A percentile compares a stretch with the other conserved stretches of the same genome.
These are phyloP conservation scores for Latrodectus elegans DNA, from an alignment of 2,888 invertebrate species.

Conservation along the genomic window DNA sequence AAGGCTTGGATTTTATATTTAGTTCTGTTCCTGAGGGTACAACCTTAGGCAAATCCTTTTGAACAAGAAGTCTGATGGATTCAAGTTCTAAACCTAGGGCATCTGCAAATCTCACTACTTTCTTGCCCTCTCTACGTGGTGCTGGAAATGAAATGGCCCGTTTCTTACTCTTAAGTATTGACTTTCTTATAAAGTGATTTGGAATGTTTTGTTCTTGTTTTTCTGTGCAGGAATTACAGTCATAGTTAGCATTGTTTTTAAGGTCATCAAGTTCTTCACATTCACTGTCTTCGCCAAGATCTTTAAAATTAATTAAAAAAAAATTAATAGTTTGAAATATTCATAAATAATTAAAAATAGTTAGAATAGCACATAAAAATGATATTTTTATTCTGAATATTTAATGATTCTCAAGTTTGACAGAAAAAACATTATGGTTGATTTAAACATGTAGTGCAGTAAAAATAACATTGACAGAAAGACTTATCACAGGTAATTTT, in stretches of 20 bases:
- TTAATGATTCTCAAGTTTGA: no score
- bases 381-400: no score
- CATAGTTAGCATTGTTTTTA: neutral
- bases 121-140: slow-evolving; percentile 70
- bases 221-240: slow-evolving; percentile 4
- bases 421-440: no score
- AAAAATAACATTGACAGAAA: no score
- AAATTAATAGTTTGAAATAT: no score
- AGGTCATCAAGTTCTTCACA: slow-evolving; percentile 26
- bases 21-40: slow-evolving; percentile 52
- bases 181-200: neutral
- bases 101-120: slow-evolving; percentile 76
- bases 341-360: no score
- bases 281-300: slow-evolving; percentile 57
- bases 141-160: slow-evolving; percentile 65
- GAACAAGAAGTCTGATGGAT: slow-evolving; percentile 74
- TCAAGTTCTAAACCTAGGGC: slow-evolving; percentile 76
- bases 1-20: neutral
- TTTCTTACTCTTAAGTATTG: slow-evolving; percentile 49
- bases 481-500: no score
- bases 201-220: slow-evolving; percentile 5
- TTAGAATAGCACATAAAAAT: no score
- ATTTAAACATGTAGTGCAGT: no score
- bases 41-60: slow-evolving; percentile 55
- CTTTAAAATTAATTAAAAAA: neutral